Evolutionary conservation across 2,113 vertebrate genomes (phyloP), one percentile per base, ranked within the genome.

Genomic region (Solea solea): DNA sequence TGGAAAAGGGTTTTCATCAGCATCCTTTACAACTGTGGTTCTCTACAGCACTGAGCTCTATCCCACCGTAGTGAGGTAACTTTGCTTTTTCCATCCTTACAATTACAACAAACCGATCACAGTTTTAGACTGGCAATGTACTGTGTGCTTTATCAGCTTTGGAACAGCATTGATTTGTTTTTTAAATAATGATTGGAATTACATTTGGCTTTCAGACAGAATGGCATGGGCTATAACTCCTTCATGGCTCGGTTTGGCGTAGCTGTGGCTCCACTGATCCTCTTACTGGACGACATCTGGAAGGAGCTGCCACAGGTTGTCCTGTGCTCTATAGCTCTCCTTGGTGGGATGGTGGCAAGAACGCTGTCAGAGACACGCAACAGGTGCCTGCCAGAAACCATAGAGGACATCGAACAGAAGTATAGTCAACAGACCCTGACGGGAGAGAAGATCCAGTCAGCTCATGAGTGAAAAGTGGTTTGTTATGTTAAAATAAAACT

Each of bases 51-150:
- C 95, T 0, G 96, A 97, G 83, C 88, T 97, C 49, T 96, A 92
- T 66, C 96, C 96, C 4, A 97, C 96, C 0, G 91, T 96, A 5
- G 74, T 97, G 55, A 96, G 96, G 96, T 97, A 91, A 82, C 3
- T 40, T 39, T 9, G 44, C 0, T 7, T 25, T 8, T 51, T 34
- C 21, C 44, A 9, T 16, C 44, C 14, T 12, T 25, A 41, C n/a
- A 57, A 25, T 16, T 2, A 49, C 4, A 54, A 10, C 16, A 21
- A 50, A 50, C 14, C 14, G 2, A n/a, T 50, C 50, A 54, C 52
- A 39, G 34, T 15, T 56, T 11, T 34, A 34, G 34, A 34, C 28
- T 34, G 28, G 28, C 28, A 34, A 34, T 34, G 28, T 5, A 34
- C 28, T 34, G 45, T 48, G 45, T 14, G 11, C 4, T 13, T 48